These are phyloP conservation scores for Puntigrus tetrazona DNA, from an alignment of 2,113 vertebrate species.

Conservation along the genomic window DNA sequence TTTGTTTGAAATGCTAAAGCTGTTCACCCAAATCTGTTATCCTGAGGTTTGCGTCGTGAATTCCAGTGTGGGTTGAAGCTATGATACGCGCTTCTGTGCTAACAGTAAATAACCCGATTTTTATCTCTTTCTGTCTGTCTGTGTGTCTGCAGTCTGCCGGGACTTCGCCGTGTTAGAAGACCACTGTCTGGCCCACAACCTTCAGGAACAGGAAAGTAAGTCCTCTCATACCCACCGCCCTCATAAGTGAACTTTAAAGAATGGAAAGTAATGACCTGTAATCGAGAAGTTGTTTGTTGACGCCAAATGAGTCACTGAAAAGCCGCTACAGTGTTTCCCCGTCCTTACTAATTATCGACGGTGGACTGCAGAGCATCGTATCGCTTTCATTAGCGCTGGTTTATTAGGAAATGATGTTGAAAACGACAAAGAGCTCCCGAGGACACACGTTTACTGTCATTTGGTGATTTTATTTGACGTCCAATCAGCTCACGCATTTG, in stretches of 20 bases:
- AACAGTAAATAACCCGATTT: not conserved
- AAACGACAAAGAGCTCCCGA: not conserved
- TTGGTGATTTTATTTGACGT: not conserved
- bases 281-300: not conserved
- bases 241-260: not conserved
- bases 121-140: conserved; percentile 29
- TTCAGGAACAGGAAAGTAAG: conserved; percentile 99
- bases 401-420: not conserved
- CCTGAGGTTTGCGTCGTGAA: not conserved
- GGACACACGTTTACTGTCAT: not conserved
- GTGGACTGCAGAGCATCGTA: not conserved
- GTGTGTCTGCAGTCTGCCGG: conserved; percentile 80
- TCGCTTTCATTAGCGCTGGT: not conserved
- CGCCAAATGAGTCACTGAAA: not conserved
- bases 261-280: not conserved
- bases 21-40: not conserved
- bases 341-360: not conserved
- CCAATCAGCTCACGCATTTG: not conserved
- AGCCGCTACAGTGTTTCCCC: not conserved
- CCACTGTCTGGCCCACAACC: conserved; percentile 91
- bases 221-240: conserved; percentile 51
- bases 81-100: not conserved
- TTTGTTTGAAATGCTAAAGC: not conserved
- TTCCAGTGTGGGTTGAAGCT: not conserved
- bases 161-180: conserved; percentile 96